Percentiles rank a stretch among this genome's conserved stretches.
Evolutionary conservation across 2,888 invertebrate genomes (phyloP).

Genomic region (Pelosia muscerda): DNA sequence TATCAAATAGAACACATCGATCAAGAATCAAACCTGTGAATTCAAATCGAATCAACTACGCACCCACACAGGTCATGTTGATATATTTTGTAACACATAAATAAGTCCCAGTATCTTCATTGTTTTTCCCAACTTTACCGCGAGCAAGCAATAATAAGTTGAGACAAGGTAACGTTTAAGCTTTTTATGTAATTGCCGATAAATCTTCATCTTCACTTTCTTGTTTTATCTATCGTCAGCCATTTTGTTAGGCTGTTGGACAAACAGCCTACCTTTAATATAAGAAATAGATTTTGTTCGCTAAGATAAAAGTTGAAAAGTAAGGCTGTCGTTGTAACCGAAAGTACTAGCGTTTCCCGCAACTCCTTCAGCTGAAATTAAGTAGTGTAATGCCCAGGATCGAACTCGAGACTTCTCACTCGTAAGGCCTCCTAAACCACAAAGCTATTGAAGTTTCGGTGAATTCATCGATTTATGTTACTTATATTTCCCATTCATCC

Average conservation of each 20-base stretch:
- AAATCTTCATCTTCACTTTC: slow-evolving; percentile 46
- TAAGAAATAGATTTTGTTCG: not conserved
- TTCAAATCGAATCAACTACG: not conserved
- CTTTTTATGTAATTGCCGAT: slow-evolving; percentile 50
- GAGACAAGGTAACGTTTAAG: slow-evolving; percentile 42
- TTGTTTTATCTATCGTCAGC: slow-evolving; percentile 43
- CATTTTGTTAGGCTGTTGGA: slow-evolving; percentile 34
- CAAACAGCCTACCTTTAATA: slow-evolving; percentile 14
- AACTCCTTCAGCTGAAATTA: no score
- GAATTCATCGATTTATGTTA: no score
- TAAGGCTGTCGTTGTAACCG: not conserved
- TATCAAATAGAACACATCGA: no score
- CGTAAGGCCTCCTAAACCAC: no score
- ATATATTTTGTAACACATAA: slow-evolving; percentile 11
- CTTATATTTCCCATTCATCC: no score
- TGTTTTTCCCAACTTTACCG: slow-evolving; percentile 41
- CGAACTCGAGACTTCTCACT: not conserved
- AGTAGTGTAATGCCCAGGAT: not conserved
- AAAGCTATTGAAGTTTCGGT: no score
- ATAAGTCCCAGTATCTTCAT: slow-evolving; percentile 25
- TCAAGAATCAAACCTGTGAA: not conserved
- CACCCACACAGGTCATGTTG: not conserved
- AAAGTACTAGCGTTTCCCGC: no score
- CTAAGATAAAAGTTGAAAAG: not conserved
- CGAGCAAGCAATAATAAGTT: slow-evolving; percentile 33